phyloP scores from a whole-genome alignment of 2,113 vertebrate genomes.

The Dipodomys spectabilis region DNA sequence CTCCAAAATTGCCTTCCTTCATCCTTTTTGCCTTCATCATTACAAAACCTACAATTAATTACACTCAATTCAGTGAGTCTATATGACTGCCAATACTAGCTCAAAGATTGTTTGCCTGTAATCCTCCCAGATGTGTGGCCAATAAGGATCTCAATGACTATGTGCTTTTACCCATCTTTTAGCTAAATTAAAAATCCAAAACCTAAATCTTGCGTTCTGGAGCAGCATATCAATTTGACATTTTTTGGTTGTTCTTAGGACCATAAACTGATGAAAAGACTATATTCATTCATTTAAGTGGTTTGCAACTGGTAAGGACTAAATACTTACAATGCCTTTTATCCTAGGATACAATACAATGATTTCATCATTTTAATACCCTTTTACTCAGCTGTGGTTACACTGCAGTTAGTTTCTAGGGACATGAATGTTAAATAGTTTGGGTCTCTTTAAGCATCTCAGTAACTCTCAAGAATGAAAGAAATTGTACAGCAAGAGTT shows the following conservation, averaged over 20 bases:
- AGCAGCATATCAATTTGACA: constrained; percentile 76
- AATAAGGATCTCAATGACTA: constrained; percentile 57
- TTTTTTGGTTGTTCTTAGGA: constrained; percentile 70
- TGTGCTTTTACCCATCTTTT: constrained; percentile 74
- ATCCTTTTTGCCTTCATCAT: constrained; percentile 17
- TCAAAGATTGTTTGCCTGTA: constrained; percentile 69
- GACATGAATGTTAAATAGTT: constrained; percentile 59
- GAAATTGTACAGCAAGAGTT: constrained; percentile 51
- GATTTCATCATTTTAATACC: constrained; percentile 74
- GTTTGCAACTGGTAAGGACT: constrained; percentile 67
- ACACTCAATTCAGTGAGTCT: constrained; percentile 49
- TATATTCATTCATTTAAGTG: constrained; percentile 71
- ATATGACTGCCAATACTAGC: constrained; percentile 49
- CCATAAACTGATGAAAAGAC: constrained; percentile 61
- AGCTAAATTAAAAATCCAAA: constrained; percentile 78
- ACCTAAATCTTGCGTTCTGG: constrained; percentile 67
- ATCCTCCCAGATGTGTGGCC: constrained; percentile 74
- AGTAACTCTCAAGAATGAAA: constrained; percentile 49
- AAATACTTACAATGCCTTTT: constrained; percentile 78
- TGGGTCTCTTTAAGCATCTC: constrained; percentile 69
- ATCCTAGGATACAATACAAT: constrained; percentile 64
- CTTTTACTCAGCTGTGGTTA: constrained; percentile 61
- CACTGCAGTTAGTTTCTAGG: constrained; percentile 60
- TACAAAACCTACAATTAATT: constrained; percentile 51
- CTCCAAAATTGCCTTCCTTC: constrained; percentile 54